These are phyloP conservation scores for Caretta caretta DNA, from an alignment of 2,113 vertebrate species.

Conservation along the genomic window DNA sequence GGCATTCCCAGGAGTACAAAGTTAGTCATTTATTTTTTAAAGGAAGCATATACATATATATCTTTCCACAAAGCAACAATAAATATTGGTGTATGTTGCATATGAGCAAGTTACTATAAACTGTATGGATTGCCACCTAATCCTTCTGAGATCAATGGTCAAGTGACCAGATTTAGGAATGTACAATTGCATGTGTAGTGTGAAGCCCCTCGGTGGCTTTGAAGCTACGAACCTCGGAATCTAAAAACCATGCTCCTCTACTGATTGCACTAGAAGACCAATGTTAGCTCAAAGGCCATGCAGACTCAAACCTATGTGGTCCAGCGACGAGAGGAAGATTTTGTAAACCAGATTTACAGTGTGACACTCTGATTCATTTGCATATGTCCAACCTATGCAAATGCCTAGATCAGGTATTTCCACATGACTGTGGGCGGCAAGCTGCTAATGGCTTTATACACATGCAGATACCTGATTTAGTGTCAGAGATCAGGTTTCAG, in stretches of 20 bases:
- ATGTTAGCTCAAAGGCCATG: background rate
- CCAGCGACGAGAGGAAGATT: background rate
- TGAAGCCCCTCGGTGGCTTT: background rate
- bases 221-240: background rate
- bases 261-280: background rate
- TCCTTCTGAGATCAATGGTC: background rate
- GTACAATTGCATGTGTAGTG: background rate
- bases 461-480: background rate
- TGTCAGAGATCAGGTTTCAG: background rate
- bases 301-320: background rate
- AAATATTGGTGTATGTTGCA: background rate
- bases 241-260: background rate
- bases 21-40: background rate
- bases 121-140: background rate
- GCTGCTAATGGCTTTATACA: background rate
- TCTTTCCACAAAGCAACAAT: background rate
- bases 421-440: background rate
- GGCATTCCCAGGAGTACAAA: background rate
- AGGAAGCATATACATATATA: accelerated
- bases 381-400: background rate
- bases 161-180: background rate
- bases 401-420: background rate
- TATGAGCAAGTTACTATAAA: background rate
- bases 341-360: background rate
- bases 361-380: background rate